A percentile compares a stretch with the other conserved stretches of the same genome.
phyloP scores from a whole-genome alignment of 2,797 vertebrate genomes.

The Tolypeutes matacus region DNA sequence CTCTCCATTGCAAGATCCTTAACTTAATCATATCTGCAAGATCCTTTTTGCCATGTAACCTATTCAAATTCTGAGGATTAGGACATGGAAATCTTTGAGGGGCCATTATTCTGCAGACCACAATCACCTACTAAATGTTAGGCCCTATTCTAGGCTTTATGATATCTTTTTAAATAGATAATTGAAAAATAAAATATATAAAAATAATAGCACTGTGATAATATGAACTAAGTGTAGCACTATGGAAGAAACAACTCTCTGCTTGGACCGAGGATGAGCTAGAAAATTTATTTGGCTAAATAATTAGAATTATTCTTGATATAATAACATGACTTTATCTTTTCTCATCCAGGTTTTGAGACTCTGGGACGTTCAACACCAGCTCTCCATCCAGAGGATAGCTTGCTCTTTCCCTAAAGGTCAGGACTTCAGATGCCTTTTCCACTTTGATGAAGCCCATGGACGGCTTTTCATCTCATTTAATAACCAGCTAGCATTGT shows the following conservation, averaged over 20 bases:
- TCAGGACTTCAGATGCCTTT: conserved; percentile 87
- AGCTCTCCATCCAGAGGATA: conserved; percentile 90
- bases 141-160: not conserved
- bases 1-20: not conserved
- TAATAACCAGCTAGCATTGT: conserved; percentile 88
- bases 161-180: not conserved
- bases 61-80: not conserved
- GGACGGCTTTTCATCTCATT: conserved; percentile 90
- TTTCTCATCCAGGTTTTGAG: conserved; percentile 89
- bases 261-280: not conserved
- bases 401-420: conserved; percentile 89
- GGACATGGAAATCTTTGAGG: not conserved
- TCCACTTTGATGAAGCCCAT: conserved; percentile 90
- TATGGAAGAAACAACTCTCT: not conserved
- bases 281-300: not conserved
- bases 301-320: not conserved
- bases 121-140: not conserved
- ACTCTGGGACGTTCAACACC: conserved; percentile 91
- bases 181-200: not conserved
- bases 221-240: not conserved
- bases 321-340: not conserved
- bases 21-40: not conserved
- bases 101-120: not conserved
- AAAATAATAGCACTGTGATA: too few relatives aligned
- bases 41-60: not conserved